Evolutionary conservation across 2,113 vertebrate species (phyloP).

Genomic region (Embiotoca jacksoni): DNA sequence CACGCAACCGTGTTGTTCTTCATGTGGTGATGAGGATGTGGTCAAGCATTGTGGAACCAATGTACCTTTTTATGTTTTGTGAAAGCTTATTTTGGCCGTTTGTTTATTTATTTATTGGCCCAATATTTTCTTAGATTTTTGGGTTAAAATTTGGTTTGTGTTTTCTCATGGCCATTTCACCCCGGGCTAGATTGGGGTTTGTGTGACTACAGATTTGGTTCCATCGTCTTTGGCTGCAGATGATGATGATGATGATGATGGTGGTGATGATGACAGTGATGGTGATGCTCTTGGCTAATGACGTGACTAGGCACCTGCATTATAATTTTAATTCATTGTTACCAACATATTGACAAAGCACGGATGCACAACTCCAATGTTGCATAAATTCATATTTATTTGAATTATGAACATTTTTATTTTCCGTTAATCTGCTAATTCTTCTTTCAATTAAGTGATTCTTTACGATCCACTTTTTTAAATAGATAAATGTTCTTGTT

Average conservation of each 20-base stretch:
- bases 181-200: constrained; percentile 86
- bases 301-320: constrained; percentile 96
- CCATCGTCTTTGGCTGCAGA: constrained; percentile 93
- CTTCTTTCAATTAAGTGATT: neutral
- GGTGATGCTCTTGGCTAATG: constrained; percentile 79
- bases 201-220: constrained; percentile 85
- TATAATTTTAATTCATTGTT: constrained; percentile 61
- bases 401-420: neutral
- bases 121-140: constrained; percentile 23
- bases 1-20: constrained; percentile 60
- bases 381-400: neutral
- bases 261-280: constrained; percentile 54
- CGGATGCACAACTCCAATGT: constrained; percentile 65
- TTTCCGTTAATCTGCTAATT: neutral
- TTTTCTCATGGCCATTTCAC: constrained; percentile 77
- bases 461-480: too few species aligned
- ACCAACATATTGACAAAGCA: constrained; percentile 30
- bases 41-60: constrained; percentile 81
- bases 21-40: constrained; percentile 83
- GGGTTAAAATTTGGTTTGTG: constrained; percentile 73
- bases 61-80: constrained; percentile 42
- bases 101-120: constrained; percentile 30
- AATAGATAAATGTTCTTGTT: neutral
- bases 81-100: constrained; percentile 63
- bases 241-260: constrained; percentile 82